Conservation (phyloP, 1,140 invertebrate genomes). For the Lordiphosa stackelbergi region DNA sequence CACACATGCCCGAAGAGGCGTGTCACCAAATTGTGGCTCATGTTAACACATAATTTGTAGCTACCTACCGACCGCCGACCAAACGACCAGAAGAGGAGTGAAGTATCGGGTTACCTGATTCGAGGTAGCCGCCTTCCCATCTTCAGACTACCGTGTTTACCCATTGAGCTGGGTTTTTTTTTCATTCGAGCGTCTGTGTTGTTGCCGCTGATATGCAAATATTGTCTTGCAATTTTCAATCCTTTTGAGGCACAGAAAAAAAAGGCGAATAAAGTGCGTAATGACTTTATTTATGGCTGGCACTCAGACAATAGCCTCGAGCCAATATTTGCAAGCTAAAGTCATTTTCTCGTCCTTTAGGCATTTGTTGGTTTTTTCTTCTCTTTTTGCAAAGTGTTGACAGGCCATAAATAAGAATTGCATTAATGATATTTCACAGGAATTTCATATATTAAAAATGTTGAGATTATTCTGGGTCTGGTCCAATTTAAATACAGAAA, state of each 20-base stretch:
- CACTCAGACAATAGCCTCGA: constrained; percentile 46
- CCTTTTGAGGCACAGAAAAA: constrained; percentile 4
- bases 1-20: constrained; percentile 24
- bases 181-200: background rate
- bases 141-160: constrained; percentile 29
- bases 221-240: background rate
- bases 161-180: constrained; percentile 2
- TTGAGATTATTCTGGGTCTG: background rate
- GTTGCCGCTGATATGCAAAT: constrained; percentile 1
- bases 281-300: constrained; percentile 67
- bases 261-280: constrained; percentile 31
- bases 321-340: constrained; percentile 57
- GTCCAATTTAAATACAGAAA: constrained; percentile 13
- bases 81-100: background rate
- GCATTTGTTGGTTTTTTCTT: background rate
- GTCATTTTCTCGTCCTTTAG: constrained; percentile 18
- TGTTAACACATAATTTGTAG: constrained; percentile 72
- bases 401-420: constrained; percentile 52
- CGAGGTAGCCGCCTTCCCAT: too few species aligned
- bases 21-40: constrained; percentile 41
- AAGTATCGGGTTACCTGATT: constrained; percentile 25
- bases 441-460: constrained; percentile 16
- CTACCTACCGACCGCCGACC: constrained; percentile 2
- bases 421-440: constrained; percentile 57
- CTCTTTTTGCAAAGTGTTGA: constrained; percentile 45